Evolutionary conservation across 1,140 invertebrate species (phyloP).

Genomic region (Telenomus remus): DNA sequence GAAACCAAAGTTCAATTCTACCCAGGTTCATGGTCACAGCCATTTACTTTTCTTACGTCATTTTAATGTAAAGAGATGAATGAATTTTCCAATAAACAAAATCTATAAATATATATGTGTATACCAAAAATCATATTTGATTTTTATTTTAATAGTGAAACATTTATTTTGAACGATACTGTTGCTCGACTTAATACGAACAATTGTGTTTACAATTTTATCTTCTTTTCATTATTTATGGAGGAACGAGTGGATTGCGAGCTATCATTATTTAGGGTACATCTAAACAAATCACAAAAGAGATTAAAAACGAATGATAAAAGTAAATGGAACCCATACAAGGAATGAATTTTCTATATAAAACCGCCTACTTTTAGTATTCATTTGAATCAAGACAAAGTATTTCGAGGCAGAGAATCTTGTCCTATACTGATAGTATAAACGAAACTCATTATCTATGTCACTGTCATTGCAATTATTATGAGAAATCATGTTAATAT

Average conservation of each 20-base stretch:
- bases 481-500: slow-evolving; percentile 53
- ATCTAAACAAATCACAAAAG: slow-evolving; percentile 11
- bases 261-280: slow-evolving; percentile 29
- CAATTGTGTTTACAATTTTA: slow-evolving; percentile 3
- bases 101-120: no score
- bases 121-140: slow-evolving; percentile 4
- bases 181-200: slow-evolving; percentile 20
- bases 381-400: slow-evolving; percentile 32
- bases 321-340: slow-evolving; percentile 13
- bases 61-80: no score
- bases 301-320: slow-evolving; percentile 17
- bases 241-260: slow-evolving; percentile 47
- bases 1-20: slow-evolving; percentile 19
- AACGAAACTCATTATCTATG: slow-evolving; percentile 44
- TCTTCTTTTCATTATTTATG: slow-evolving; percentile 21
- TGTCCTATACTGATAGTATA: slow-evolving; percentile 32
- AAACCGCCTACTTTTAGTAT: slow-evolving; percentile 47
- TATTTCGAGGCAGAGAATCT: slow-evolving; percentile 27
- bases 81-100: no score
- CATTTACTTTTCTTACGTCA: no score
- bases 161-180: slow-evolving; percentile 16
- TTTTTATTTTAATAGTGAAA: slow-evolving; percentile 9
- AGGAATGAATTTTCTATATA: slow-evolving; percentile 44
- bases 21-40: no score
- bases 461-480: slow-evolving; percentile 56